Evolutionary conservation across 2,888 invertebrate species (phyloP).

Genomic region (Phortica magna): DNA sequence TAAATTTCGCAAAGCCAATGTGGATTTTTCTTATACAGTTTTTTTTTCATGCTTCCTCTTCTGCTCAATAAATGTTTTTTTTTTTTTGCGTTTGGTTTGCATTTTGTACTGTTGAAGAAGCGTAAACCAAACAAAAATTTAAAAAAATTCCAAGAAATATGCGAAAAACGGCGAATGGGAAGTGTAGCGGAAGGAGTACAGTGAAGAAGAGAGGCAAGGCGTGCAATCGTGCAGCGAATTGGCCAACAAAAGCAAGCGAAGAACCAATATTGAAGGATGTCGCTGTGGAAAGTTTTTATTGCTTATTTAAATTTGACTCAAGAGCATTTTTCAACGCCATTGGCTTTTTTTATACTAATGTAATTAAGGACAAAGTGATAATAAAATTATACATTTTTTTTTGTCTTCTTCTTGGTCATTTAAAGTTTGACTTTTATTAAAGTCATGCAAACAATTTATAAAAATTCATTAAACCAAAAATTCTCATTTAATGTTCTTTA

Average conservation of each 20-base stretch:
- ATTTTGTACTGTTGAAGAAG: not conserved
- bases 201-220: not conserved
- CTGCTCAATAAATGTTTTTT: constrained; percentile 15
- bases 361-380: too few relatives aligned
- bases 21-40: not conserved
- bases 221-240: not conserved
- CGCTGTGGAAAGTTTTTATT: not conserved
- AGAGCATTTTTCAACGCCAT: not conserved
- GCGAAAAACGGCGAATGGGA: too few relatives aligned
- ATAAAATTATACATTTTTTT: too few relatives aligned
- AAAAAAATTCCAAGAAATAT: not conserved
- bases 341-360: too few relatives aligned
- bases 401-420: too few relatives aligned
- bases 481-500: too few relatives aligned
- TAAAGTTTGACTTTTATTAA: too few relatives aligned
- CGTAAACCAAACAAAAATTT: not conserved
- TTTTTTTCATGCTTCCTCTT: not conserved
- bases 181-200: not conserved
- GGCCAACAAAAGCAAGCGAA: not conserved
- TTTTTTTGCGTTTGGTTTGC: not conserved
- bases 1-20: too few relatives aligned
- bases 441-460: too few relatives aligned
- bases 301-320: not conserved
- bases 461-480: too few relatives aligned
- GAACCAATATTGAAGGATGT: not conserved